These are phyloP conservation scores for Zoroaster sp. DNA, from an alignment of 53 echinoderm and acorn worm genomes.

Conservation along the genomic window DNA sequence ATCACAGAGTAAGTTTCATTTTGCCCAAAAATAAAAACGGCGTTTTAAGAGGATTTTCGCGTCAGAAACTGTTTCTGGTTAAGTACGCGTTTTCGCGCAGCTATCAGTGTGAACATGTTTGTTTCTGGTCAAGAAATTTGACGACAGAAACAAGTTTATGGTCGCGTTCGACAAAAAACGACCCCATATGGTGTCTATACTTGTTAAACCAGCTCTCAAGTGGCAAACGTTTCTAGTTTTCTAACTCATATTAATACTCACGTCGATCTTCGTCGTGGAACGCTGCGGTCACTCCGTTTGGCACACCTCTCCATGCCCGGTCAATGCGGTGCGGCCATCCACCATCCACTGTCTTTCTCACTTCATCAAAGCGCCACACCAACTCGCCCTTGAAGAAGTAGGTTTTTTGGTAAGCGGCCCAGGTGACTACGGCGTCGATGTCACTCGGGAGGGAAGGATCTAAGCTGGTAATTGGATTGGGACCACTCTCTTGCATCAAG, in stretches of 20 bases:
- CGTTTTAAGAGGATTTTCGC: no score
- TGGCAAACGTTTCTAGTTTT: neutral
- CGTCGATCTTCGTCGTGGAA: conserved; percentile 46
- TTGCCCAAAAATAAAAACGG: no score
- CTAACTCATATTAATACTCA: neutral
- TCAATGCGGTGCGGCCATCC: conserved; percentile 70
- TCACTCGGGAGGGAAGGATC: conserved; percentile 70
- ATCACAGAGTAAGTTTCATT: no score
- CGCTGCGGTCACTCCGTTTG: conserved; percentile 61
- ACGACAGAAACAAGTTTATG: no score
- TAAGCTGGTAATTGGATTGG: conserved; percentile 69
- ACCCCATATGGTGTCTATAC: no score
- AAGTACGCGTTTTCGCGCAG: no score
- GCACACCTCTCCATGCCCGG: conserved; percentile 72
- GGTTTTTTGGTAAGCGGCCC: conserved; percentile 61
- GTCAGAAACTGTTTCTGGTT: no score
- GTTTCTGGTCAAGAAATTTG: no score
- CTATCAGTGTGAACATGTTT: no score
- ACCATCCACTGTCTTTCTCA: conserved; percentile 52
- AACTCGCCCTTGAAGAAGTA: conserved; percentile 77
- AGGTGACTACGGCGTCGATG: conserved; percentile 79
- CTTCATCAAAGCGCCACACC: conserved; percentile 88
- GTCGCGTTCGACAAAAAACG: no score
- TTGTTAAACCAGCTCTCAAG: no score
- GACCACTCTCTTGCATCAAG: conserved; percentile 61